phyloP scores from a whole-genome alignment of 2,888 invertebrate species.

The Prostheceraeus crozeri region DNA sequence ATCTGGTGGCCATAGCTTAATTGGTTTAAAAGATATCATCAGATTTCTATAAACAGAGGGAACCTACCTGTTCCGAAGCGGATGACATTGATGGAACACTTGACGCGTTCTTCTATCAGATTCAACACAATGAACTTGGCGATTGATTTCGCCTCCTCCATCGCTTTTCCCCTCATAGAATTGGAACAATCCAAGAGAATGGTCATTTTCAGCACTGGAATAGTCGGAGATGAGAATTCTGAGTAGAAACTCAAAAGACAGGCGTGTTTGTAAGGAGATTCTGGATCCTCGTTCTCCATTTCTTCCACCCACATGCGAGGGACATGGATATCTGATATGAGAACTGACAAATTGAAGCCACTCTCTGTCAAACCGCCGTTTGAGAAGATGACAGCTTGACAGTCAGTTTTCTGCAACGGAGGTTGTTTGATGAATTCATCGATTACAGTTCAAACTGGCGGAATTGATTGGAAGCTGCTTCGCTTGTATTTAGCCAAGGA shows the following conservation, averaged over 20 bases:
- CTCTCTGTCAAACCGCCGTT: conserved; percentile 42
- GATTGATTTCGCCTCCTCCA: conserved; percentile 41
- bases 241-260: not conserved
- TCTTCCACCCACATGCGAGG: conserved; percentile 58
- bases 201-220: no score
- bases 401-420: conserved; percentile 49
- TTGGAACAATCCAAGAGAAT: conserved; percentile 46
- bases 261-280: not conserved
- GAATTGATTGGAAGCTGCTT: no score
- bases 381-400: conserved; percentile 55
- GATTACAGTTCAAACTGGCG: no score
- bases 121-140: conserved; percentile 32
- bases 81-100: conserved; percentile 47
- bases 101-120: no score
- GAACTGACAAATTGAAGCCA: conserved; percentile 56
- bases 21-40: no score
- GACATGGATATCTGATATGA: conserved; percentile 56
- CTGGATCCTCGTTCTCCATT: not conserved
- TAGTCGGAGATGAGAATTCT: no score
- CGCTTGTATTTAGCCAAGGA: no score
- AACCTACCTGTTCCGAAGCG: conserved; percentile 45
- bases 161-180: conserved; percentile 44
- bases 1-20: no score
- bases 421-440: no score
- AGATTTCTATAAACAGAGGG: no score